Percentiles rank a stretch among this genome's conserved stretches.
These are phyloP conservation scores for Clavelina lepadiformis DNA, from an alignment of 23 tunicate species.

Conservation along the genomic window DNA sequence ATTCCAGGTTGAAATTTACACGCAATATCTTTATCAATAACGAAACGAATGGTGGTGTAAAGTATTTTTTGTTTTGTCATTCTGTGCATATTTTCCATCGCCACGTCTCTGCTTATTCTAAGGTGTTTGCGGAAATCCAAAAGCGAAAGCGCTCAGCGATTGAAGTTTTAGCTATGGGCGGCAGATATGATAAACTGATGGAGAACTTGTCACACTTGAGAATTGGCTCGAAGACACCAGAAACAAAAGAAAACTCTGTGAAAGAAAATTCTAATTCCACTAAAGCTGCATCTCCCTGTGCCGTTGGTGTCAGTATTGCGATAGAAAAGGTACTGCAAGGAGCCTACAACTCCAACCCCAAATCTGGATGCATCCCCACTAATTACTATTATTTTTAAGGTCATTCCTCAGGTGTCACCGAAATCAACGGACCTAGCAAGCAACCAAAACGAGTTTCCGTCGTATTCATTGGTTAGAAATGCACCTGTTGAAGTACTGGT, in stretches of 20 bases:
- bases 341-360: too few species aligned
- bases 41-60: too few species aligned
- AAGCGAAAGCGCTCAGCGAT: conserved; percentile 40
- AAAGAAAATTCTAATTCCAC: too few species aligned
- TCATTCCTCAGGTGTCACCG: too few species aligned
- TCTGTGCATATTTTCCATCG: not conserved
- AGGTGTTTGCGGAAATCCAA: conserved; percentile 78
- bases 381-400: too few species aligned
- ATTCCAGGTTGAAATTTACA: conserved; percentile 62
- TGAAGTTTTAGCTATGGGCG: conserved; percentile 80
- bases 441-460: too few species aligned
- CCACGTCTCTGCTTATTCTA: not conserved
- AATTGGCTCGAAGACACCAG: not conserved
- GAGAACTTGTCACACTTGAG: conserved; percentile 19
- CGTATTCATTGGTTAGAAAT: too few species aligned
- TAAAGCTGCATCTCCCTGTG: not conserved
- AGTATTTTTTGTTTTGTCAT: too few species aligned
- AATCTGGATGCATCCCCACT: too few species aligned
- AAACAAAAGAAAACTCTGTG: not conserved
- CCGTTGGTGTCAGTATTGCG: conserved; percentile 50
- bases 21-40: too few species aligned
- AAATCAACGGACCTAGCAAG: too few species aligned
- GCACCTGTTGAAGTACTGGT: conserved; percentile 63
- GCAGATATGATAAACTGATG: conserved; percentile 64
- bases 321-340: conserved; percentile 66